These are phyloP conservation scores for Drosophila parvula DNA, from an alignment of 1,140 invertebrate genomes.

Conservation along the genomic window DNA sequence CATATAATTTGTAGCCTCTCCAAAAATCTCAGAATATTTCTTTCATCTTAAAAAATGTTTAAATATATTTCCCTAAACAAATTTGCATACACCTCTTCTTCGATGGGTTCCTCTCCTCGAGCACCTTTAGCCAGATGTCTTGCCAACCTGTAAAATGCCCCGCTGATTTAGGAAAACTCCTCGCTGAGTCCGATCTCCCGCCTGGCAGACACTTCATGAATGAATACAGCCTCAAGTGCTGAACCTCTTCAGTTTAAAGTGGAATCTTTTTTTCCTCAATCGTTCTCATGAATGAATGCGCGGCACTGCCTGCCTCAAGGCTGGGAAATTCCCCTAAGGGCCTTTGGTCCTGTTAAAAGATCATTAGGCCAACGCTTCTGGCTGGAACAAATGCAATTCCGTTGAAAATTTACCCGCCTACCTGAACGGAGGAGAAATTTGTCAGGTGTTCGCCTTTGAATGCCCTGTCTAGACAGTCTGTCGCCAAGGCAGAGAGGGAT, in stretches of 20 bases:
- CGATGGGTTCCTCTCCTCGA: neutral
- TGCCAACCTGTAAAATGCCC: conserved; percentile 30
- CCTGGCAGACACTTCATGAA: conserved; percentile 70
- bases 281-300: conserved; percentile 63
- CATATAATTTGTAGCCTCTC: too few relatives aligned
- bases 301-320: conserved; percentile 37
- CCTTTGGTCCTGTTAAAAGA: conserved; percentile 70
- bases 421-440: conserved; percentile 51
- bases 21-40: too few relatives aligned
- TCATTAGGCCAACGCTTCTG: conserved; percentile 66
- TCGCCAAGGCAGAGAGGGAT: conserved; percentile 48
- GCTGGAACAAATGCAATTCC: conserved; percentile 59
- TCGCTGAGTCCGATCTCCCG: conserved; percentile 33
- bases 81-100: conserved; percentile 46
- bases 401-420: conserved; percentile 65
- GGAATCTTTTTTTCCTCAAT: conserved; percentile 52
- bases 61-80: conserved; percentile 3
- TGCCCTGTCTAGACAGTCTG: conserved; percentile 63
- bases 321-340: conserved; percentile 60
- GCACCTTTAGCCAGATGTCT: conserved; percentile 50
- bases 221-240: conserved; percentile 69
- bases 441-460: conserved; percentile 59
- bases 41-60: neutral
- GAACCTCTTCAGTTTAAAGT: conserved; percentile 80
- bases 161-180: conserved; percentile 24